Base-by-base conservation (phyloP, 2,113 vertebrate species). In the Solea solea region DNA sequence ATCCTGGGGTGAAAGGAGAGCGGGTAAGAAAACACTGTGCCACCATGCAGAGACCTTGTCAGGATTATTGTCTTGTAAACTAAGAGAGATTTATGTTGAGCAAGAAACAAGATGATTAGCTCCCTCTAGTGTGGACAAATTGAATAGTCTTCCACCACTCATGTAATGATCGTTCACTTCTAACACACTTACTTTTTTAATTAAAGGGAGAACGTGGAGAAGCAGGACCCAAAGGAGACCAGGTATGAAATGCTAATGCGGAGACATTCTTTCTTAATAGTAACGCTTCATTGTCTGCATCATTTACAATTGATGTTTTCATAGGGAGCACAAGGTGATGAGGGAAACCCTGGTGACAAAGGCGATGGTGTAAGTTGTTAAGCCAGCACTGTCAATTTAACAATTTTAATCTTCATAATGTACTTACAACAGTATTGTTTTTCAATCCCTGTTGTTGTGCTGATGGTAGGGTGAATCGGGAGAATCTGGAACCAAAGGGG, bases 261-360 rank as follows among this genome's bases (percentile, higher is more conserved):
- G 42, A 60, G 48, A 16, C n/a, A 21, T 21, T 21, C 1, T 62
- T 41, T 14, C 11, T 71, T 44, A 64, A 44, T 52, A 14, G 11
- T 52, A 49, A 74, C 21, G 21, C 21, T 21, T 21, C 21, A 21
- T 71, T 73, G 28, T 0, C 56, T 66, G 25, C 46, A 77, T 78
- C 3, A 74, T 61, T 64, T 7, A 70, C 41, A 53, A 7, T 49
- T 1, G 71, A 12, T 81, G 7, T 78, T 67, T 86, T 87, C 83
- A 50, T 52, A 99, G 97, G 97, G 97, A 80, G 72, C 28, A 13
- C 88, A 95, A 93, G 97, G 97, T 86, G 94, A 95, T 87, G 97
- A 98, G 89, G 97, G 97, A 82, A 94, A 94, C 85, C 75, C 93
- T 81, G 97, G 97, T 91, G 94, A 93, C 69, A 97, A 94, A 92